Evolutionary conservation across 1,140 invertebrate genomes (phyloP).

Genomic region (Drosophila tsacasi): DNA sequence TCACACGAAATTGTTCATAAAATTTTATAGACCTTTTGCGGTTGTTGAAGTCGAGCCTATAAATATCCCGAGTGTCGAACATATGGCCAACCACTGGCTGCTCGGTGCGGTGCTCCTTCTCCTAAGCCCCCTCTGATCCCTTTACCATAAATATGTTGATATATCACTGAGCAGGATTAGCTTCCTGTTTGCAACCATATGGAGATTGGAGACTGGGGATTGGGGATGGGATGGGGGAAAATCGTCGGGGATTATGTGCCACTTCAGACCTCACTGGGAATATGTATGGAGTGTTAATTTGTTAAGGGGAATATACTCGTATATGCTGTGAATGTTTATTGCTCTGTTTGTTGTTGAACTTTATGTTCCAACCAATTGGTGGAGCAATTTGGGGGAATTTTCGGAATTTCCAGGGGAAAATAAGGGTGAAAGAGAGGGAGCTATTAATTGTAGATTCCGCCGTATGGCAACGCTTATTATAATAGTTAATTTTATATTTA

Average conservation of each 20-base stretch:
- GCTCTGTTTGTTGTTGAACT: slow-evolving; percentile 60
- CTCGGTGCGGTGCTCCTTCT: background rate
- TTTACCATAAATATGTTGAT: slow-evolving; percentile 84
- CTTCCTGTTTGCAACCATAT: slow-evolving; percentile 79
- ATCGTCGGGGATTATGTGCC: slow-evolving; percentile 43
- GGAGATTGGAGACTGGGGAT: slow-evolving; percentile 42
- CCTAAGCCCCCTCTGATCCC: slow-evolving; percentile 73
- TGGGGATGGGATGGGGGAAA: background rate
- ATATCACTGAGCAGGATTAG: slow-evolving; percentile 83
- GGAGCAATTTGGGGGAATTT: background rate
- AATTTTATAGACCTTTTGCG: slow-evolving; percentile 59
- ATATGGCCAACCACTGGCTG: slow-evolving; percentile 70
- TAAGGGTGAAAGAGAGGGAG: too few relatives aligned
- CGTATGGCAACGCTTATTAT: slow-evolving; percentile 26
- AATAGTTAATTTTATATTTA: slow-evolving; percentile 2
- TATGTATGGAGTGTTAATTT: slow-evolving; percentile 81
- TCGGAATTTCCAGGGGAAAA: background rate
- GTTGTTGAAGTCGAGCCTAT: slow-evolving; percentile 24
- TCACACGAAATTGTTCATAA: slow-evolving; percentile 59
- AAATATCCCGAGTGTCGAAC: slow-evolving; percentile 50
- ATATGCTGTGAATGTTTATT: slow-evolving; percentile 59
- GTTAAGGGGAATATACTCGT: slow-evolving; percentile 52
- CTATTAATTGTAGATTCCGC: background rate
- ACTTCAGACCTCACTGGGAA: slow-evolving; percentile 38
- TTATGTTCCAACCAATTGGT: slow-evolving; percentile 64